phyloP scores from a whole-genome alignment of 2,888 invertebrate genomes.

The Hypselothyrea guttata region DNA sequence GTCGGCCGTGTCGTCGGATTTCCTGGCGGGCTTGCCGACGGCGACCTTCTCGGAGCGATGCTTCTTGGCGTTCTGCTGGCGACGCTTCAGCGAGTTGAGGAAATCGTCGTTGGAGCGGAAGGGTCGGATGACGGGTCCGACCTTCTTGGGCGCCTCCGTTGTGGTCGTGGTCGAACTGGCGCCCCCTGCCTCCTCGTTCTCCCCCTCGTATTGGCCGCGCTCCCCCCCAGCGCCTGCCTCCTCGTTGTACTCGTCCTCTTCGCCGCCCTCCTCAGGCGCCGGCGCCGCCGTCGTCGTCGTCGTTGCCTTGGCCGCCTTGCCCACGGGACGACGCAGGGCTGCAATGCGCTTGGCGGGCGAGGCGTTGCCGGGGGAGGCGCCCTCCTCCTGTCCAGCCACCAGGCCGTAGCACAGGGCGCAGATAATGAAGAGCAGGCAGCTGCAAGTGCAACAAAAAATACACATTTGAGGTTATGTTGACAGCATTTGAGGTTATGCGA shows the following conservation, averaged over 20 bases:
- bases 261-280: slow-evolving; percentile 69
- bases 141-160: slow-evolving; percentile 87
- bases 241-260: slow-evolving; percentile 83
- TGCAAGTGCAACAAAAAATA: slow-evolving; percentile 13
- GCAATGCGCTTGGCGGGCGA: slow-evolving; percentile 71
- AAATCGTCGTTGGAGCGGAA: slow-evolving; percentile 91
- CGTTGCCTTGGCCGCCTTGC: slow-evolving; percentile 70
- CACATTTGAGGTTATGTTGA: slow-evolving; percentile 2
- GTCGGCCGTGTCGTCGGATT: slow-evolving; percentile 60
- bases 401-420: slow-evolving; percentile 71
- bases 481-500: slow-evolving; percentile 15
- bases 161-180: slow-evolving; percentile 84
- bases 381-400: slow-evolving; percentile 67
- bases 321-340: slow-evolving; percentile 76
- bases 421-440: slow-evolving; percentile 75
- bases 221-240: slow-evolving; percentile 81
- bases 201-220: slow-evolving; percentile 82
- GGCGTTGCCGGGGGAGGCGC: slow-evolving; percentile 39
- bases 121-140: slow-evolving; percentile 87
- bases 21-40: slow-evolving; percentile 62
- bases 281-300: slow-evolving; percentile 79
- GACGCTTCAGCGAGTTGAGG: slow-evolving; percentile 87
- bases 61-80: slow-evolving; percentile 87
- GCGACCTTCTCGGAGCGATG: slow-evolving; percentile 82
- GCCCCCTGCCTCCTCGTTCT: slow-evolving; percentile 83